Percentiles rank a stretch among this genome's conserved stretches.
Conservation (phyloP, 2,113 vertebrate species). For the Perca schrenkii region DNA sequence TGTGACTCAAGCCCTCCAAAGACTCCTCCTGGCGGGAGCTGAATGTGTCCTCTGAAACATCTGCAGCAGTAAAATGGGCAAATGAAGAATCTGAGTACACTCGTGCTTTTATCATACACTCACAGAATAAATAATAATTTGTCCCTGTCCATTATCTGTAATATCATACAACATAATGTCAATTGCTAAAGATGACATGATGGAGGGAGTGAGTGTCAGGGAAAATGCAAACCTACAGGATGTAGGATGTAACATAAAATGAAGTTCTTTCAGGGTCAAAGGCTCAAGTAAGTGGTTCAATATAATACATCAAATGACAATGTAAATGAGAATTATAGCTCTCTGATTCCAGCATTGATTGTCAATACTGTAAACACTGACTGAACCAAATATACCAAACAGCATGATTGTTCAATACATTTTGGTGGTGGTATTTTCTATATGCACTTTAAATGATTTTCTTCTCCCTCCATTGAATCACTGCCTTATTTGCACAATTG, state of each 20-base stretch:
- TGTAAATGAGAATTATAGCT: not conserved
- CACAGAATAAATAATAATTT: not conserved
- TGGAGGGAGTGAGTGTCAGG: too few relatives aligned
- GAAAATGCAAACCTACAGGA: not conserved
- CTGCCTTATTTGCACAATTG: not conserved
- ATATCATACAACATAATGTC: too few relatives aligned
- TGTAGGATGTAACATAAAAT: not conserved
- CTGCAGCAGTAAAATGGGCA: constrained; percentile 46
- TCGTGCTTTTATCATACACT: not conserved
- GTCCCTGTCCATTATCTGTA: too few relatives aligned
- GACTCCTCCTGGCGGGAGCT: constrained; percentile 68
- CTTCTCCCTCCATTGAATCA: not conserved
- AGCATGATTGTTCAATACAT: not conserved
- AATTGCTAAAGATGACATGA: too few relatives aligned
- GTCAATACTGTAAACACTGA: not conserved
- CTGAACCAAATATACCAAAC: not conserved
- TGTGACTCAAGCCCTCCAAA: constrained; percentile 62
- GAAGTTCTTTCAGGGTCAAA: not conserved
- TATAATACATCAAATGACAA: not conserved
- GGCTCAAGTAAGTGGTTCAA: constrained; percentile 4
- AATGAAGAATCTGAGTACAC: not conserved
- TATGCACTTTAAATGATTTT: not conserved
- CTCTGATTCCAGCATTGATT: not conserved
- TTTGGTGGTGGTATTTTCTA: not conserved
- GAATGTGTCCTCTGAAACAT: constrained; percentile 74